Conservation (phyloP, 2,888 invertebrate genomes). For the Galeopsomyia nigrocyanea region DNA sequence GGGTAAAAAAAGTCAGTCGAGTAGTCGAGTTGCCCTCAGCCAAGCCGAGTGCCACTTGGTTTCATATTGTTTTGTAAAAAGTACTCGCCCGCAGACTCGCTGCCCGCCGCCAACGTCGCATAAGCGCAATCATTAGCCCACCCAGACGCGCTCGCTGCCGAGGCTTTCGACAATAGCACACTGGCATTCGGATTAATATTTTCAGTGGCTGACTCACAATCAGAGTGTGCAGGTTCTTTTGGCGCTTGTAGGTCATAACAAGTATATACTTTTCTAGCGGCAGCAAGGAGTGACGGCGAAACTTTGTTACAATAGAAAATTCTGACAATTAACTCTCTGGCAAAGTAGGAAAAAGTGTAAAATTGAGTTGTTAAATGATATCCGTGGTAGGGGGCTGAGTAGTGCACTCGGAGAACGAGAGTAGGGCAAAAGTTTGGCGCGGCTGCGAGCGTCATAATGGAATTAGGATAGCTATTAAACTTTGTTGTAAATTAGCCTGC, state of each 20-base stretch:
- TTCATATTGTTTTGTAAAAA: conserved; percentile 57
- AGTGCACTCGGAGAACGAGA: conserved; percentile 15
- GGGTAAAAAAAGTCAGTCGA: conserved; percentile 54
- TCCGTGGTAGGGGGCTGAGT: conserved; percentile 7
- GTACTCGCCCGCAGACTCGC: conserved; percentile 36
- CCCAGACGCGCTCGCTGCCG: not conserved
- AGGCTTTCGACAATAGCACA: not conserved
- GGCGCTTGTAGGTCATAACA: not conserved
- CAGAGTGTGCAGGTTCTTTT: too few relatives aligned
- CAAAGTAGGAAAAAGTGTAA: conserved; percentile 20
- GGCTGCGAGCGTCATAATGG: conserved; percentile 24
- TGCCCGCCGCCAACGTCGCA: not conserved
- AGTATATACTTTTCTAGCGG: not conserved
- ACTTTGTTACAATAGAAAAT: conserved; percentile 8
- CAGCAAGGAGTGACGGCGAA: too few relatives aligned
- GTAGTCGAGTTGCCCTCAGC: conserved; percentile 52
- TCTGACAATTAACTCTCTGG: conserved; percentile 5
- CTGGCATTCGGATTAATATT: not conserved
- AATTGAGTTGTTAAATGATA: conserved; percentile 44
- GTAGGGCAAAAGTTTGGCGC: conserved; percentile 23
- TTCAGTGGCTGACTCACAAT: too few relatives aligned
- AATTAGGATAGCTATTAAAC: conserved; percentile 46
- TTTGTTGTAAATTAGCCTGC: conserved; percentile 45
- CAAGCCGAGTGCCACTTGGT: conserved; percentile 57
- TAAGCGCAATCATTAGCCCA: conserved; percentile 19